Evolutionary conservation across 2,888 invertebrate species (phyloP), one percentile per base, ranked within the genome.

Genomic region (Altica lythri): DNA sequence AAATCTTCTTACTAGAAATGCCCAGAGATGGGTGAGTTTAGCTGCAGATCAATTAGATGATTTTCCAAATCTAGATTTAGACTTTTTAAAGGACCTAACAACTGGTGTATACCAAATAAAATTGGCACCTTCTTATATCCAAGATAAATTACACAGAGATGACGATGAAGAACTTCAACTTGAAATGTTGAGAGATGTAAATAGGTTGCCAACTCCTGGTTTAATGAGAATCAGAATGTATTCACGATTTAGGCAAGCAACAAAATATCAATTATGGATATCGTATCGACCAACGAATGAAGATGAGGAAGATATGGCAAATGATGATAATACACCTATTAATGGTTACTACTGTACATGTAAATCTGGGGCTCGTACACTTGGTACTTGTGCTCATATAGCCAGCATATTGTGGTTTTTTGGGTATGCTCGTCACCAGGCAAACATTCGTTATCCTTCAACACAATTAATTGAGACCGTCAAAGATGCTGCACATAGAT

Each of bases 251-350:
- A n/a, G 42, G 25, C 13, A 13, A 13, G 22, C 25, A 42, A 25
- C 25, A 10, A 12, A 42, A 42, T 42, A 42, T 42, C 42, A 42
- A 42, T 25, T 42, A 14, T 22, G 42, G 42, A 42, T 42, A 22
- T 42, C 42, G 25, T 42, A 42, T 25, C 22, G 10, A 25, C 25
- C 42, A 42, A 25, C 42, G 13, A 19, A 19, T 42, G 25, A 42
- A 9, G 42, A 42, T 40, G 22, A 22, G 8, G 25, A 40, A 10
- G 19, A 37, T 37, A 4, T 3, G 4, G 4, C 16, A 2, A 4
- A 37, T 17, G 9, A 37, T 16, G 18, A 10, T 22, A 13, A 40
- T n/a, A 9, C 18, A 12, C 14, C 8, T 5, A 22, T 22, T 5
- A 22, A 22, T 22, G 25, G 25, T 19, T 25, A 25, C 25, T 42